These are phyloP conservation scores for Chalcis sispes DNA, from an alignment of 2,888 invertebrate species.

Conservation along the genomic window DNA sequence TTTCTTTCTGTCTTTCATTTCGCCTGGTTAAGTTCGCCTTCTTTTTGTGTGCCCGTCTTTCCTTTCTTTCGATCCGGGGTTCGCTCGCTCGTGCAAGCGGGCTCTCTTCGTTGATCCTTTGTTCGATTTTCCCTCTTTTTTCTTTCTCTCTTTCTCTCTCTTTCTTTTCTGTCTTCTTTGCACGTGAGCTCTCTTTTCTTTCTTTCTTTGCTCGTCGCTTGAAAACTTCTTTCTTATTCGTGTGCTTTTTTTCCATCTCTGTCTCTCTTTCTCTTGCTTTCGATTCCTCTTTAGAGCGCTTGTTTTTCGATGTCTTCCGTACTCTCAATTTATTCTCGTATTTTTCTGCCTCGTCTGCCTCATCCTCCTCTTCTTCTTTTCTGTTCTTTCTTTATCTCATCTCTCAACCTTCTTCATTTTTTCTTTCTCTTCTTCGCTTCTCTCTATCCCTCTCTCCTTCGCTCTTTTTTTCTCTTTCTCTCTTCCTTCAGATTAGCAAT, in stretches of 20 bases:
- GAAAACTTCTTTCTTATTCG: neutral
- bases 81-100: no score
- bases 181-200: neutral
- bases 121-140: conserved; percentile 55
- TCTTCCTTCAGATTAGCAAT: neutral
- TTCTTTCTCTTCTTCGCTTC: neutral
- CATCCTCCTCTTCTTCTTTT: neutral
- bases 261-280: neutral
- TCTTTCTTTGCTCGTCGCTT: neutral
- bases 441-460: neutral
- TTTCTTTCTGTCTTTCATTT: conserved; percentile 24
- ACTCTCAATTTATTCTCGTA: neutral
- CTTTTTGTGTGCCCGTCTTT: conserved; percentile 36
- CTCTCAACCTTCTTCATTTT: neutral
- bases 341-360: neutral
- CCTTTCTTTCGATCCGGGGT: conserved; percentile 34
- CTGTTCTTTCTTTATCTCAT: neutral
- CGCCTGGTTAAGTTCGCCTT: conserved; percentile 1
- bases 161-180: no score
- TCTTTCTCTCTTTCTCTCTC: conserved; percentile 39
- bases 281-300: neutral
- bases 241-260: conserved; percentile 39
- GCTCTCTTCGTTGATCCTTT: conserved; percentile 39
- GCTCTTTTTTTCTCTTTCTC: neutral
- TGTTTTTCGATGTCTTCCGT: neutral